Evolutionary conservation across 1,140 invertebrate genomes (phyloP), one percentile per base, ranked within the genome.

Genomic region (Neodiprion lecontei): DNA sequence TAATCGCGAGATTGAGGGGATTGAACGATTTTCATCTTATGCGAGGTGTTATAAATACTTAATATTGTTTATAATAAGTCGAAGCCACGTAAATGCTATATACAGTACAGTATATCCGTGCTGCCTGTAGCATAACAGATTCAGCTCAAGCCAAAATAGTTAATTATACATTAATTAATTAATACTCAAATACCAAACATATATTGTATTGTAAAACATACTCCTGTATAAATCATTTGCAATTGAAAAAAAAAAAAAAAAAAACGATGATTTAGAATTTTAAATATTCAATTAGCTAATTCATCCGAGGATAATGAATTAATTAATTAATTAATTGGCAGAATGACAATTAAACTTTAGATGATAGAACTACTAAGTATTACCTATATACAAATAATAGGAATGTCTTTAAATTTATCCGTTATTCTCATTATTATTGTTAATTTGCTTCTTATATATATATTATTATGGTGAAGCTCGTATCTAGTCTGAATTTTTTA

Each of bases 111-210:
- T 86, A 75, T 84, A 83, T 78, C 77, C 78, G 82, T 85, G 78
- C 83, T 86, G 84, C 81, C 82, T 83, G 84, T 85, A 86, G 79
- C 76, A 74, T 85, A 79, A 74, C 68, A 74, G 40, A 67, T 47
- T 69, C 69, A 75, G 72, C 75, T 74, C 71, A 81, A 81, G 80
- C 80, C 81, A 82, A 81, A 80, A 77, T 80, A 79, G 75, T 77
- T 78, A 79, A 76, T 73, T 70, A 77, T 74, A 76, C 67, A 69
- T 74, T 77, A 71, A 61, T 61, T 61, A 61, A 61, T 61, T 61
- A 61, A 61, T 61, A 61, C 53, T 77, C 73, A 49, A 67, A 72
- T 78, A 78, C 68, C 75, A 69, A 72, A 78, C 67, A 75, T 82
- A 76, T 78, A 79, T 73, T 76, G n/a, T 61, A 77, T 69, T 69